A percentile compares a stretch with the other conserved stretches of the same genome.
Evolutionary conservation across 2,797 vertebrate genomes (phyloP).

Genomic region (Sebastolobus alascanus): DNA sequence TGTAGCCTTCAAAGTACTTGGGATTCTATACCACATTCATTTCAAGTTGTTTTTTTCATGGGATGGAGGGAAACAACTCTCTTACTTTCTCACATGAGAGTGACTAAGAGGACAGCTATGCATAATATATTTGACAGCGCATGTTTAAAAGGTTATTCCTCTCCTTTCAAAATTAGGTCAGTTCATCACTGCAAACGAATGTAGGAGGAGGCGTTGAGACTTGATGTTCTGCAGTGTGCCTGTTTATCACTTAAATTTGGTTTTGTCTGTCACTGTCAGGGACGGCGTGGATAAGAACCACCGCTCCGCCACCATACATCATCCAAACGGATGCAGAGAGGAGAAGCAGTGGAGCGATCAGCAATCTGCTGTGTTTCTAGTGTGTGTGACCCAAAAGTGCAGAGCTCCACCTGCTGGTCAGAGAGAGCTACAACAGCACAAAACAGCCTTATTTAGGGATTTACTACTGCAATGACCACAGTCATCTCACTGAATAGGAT

Average conservation of each 20-base stretch:
- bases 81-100: slow-evolving; percentile 47
- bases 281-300: slow-evolving; percentile 63
- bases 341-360: slow-evolving; percentile 41
- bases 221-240: slow-evolving; percentile 55
- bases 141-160: slow-evolving; percentile 78
- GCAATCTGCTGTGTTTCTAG: slow-evolving; percentile 36
- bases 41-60: slow-evolving; percentile 27
- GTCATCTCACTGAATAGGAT: slow-evolving; percentile 40
- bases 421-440: slow-evolving; percentile 8
- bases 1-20: slow-evolving; percentile 18
- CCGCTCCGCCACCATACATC: slow-evolving; percentile 49
- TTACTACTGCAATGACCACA: slow-evolving; percentile 43
- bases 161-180: slow-evolving; percentile 73
- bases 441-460: slow-evolving; percentile 31
- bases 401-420: slow-evolving; percentile 81
- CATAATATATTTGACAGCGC: slow-evolving; percentile 79
- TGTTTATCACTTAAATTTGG: slow-evolving; percentile 72
- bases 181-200: slow-evolving; percentile 61
- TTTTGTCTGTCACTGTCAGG: slow-evolving; percentile 75
- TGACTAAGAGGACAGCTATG: slow-evolving; percentile 73
- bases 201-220: slow-evolving; percentile 41
- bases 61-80: slow-evolving; percentile 40
- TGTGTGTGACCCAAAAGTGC: slow-evolving; percentile 59
- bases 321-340: slow-evolving; percentile 62
- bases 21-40: slow-evolving; percentile 36